Conservation (phyloP, 1,140 invertebrate species). For the Lepidostoma basale region DNA sequence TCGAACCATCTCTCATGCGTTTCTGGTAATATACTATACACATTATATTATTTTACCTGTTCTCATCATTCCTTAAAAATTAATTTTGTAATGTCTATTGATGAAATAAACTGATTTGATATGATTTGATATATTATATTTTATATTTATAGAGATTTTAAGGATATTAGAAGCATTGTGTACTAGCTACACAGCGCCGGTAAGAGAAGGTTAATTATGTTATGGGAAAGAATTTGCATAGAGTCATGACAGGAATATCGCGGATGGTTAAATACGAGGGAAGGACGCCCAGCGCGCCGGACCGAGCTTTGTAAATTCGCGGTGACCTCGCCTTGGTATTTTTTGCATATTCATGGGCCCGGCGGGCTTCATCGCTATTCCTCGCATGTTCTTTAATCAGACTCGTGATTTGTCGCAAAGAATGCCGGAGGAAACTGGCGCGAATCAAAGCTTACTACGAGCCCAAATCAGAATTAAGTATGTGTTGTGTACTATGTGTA, state of each 20-base stretch:
- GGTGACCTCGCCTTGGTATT: neutral
- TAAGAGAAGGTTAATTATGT: too few relatives aligned
- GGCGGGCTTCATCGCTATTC: constrained; percentile 2
- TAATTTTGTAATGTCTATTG: too few relatives aligned
- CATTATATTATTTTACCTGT: too few relatives aligned
- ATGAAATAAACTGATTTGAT: too few relatives aligned
- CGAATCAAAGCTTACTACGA: neutral
- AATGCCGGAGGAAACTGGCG: neutral
- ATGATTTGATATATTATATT: too few relatives aligned
- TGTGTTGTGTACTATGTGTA: neutral
- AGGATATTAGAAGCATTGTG: too few relatives aligned
- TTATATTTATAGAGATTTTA: too few relatives aligned
- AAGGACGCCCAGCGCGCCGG: neutral
- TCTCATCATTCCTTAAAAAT: too few relatives aligned
- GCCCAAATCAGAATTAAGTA: neutral
- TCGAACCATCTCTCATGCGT: too few relatives aligned
- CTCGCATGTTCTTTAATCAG: constrained; percentile 6
- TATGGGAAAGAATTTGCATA: constrained; percentile 19
- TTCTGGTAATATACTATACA: too few relatives aligned
- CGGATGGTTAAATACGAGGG: constrained; percentile 8
- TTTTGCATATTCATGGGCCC: constrained; percentile 23
- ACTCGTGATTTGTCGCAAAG: neutral
- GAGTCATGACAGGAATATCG: constrained; percentile 23
- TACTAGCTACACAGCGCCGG: too few relatives aligned
- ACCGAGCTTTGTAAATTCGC: neutral